A percentile compares a stretch with the other conserved stretches of the same genome.
These are phyloP conservation scores for Meteorus colon DNA, from an alignment of 2,888 invertebrate genomes.

Conservation along the genomic window DNA sequence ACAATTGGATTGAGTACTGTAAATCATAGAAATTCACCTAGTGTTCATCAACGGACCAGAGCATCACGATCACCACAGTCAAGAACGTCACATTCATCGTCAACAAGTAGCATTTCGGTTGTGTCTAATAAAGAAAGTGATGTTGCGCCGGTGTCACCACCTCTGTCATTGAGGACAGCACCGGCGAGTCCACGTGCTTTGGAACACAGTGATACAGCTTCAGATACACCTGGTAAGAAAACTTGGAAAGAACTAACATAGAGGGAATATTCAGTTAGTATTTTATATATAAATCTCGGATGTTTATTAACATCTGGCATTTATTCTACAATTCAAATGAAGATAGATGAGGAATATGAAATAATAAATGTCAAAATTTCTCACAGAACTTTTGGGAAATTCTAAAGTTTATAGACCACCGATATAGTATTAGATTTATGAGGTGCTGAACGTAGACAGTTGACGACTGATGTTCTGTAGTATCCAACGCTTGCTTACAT, in stretches of 20 bases:
- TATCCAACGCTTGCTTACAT: neutral
- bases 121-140: conserved; percentile 54
- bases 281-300: too few species aligned
- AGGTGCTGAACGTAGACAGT: neutral
- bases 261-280: too few species aligned
- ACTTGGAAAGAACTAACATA: neutral
- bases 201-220: conserved; percentile 60
- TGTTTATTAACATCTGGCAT: too few species aligned
- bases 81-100: conserved; percentile 56
- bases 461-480: neutral
- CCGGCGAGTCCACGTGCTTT: conserved; percentile 58
- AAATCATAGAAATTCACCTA: conserved; percentile 44
- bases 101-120: conserved; percentile 47
- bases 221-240: conserved; percentile 61
- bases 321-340: too few species aligned
- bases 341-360: too few species aligned
- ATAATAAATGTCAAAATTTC: too few species aligned
- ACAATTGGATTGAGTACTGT: conserved; percentile 72
- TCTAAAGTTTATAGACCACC: too few species aligned
- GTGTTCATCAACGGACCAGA: conserved; percentile 21
- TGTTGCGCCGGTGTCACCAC: conserved; percentile 52
- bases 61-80: conserved; percentile 54
- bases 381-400: too few species aligned
- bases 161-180: conserved; percentile 57
- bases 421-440: too few species aligned